phyloP scores from a whole-genome alignment of 2,888 invertebrate genomes.

The Nephrotoma appendiculata region DNA sequence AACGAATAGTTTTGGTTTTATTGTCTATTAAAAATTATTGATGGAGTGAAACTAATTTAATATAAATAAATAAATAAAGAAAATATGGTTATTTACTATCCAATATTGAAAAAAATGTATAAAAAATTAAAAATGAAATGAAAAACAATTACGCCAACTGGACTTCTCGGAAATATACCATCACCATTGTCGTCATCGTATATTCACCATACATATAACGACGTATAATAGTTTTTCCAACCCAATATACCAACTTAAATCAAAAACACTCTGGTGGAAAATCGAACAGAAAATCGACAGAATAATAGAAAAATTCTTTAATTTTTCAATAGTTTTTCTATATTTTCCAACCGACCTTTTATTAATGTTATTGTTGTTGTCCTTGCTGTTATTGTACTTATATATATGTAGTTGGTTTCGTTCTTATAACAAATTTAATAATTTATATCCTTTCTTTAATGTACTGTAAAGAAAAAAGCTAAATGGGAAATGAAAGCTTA shows the following conservation, averaged over 20 bases:
- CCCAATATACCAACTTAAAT: neutral
- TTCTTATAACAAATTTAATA: neutral
- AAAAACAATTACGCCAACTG: too few relatives aligned
- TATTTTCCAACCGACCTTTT: neutral
- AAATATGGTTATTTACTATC: neutral
- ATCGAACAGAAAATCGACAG: neutral
- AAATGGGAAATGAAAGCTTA: neutral
- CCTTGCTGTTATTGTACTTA: neutral
- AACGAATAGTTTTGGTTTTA: neutral
- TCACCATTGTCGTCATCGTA: neutral
- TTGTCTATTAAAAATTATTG: neutral
- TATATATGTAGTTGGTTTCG: neutral
- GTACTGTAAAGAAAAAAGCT: neutral
- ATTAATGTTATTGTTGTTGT: neutral
- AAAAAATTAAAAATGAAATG: neutral
- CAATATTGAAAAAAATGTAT: neutral
- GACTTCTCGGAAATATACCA: neutral
- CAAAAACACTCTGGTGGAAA: neutral
- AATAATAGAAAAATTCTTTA: neutral
- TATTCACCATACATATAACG: neutral
- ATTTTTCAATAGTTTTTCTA: neutral
- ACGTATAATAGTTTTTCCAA: neutral
- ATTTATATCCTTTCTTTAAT: neutral
- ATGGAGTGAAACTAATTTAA: neutral
- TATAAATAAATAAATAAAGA: neutral